Evolutionary conservation across 2,113 vertebrate genomes (phyloP), one percentile per base, ranked within the genome.

Genomic region (Tamias sibiricus): DNA sequence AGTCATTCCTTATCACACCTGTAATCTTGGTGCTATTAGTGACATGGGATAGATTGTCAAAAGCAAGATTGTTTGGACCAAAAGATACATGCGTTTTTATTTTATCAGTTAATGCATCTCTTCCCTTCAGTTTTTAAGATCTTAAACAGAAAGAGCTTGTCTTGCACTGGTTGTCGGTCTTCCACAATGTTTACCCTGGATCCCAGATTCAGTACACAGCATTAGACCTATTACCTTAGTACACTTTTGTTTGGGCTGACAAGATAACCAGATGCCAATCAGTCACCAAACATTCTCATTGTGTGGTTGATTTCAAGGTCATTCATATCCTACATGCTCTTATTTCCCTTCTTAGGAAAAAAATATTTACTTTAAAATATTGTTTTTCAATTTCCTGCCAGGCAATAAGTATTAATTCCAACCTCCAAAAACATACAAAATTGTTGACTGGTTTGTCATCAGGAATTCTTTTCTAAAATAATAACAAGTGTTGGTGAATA

Each of bases 391-490:
- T 52, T 8, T 20, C 80, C 24, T 8, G 12, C n/a, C 40, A 76
- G 40, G 19, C 16, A 87, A 66, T 9, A 82, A 74, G 19, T 64
- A 8, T 37, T 8, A 91, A 95, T 91, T 79, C 0, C 40, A 91
- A 6, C 8, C 28, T 92, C 71, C 64, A 64, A 69, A 97, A 69
- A 28, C 20, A 0, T 9, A 69, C 44, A 95, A 95, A 95, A 77
- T 47, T 49, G 42, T 19, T 40, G 17, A 74, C 16, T 93, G 10
- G 16, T 82, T 82, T 91, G 8, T 16, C 77, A 13, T 59, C 82
- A 85, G 37, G 90, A 95, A 79, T 64, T 68, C 4, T 87, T 82
- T 40, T 40, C 49, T 92, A 77, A 90, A 95, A 83, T 44, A 76
- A 69, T 62, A 86, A 37, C 6, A 59, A 95, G 10, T 49, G 47